Evolutionary conservation across 2,888 invertebrate genomes (phyloP).

Genomic region (Elaeidobius kamerunicus): DNA sequence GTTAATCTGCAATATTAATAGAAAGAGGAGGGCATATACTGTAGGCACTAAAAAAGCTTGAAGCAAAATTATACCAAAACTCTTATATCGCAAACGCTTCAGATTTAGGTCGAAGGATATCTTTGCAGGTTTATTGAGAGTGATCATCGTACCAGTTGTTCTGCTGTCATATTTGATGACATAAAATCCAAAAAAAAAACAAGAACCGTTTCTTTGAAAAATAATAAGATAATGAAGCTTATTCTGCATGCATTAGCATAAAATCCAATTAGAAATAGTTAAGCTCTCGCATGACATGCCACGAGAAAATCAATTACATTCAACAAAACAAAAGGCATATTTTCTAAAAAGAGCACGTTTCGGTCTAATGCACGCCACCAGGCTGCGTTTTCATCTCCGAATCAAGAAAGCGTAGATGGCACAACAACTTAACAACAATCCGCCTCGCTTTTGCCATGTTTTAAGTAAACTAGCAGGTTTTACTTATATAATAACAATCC

Average conservation of each 20-base stretch:
- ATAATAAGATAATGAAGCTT: too few relatives aligned
- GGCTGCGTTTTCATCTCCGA: slow-evolving; percentile 41
- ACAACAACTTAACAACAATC: slow-evolving; percentile 20
- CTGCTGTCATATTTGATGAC: too few relatives aligned
- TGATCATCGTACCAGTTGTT: too few relatives aligned
- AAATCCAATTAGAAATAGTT: neutral
- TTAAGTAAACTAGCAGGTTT: slow-evolving; percentile 11
- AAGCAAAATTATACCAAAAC: too few relatives aligned
- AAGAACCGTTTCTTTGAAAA: too few relatives aligned
- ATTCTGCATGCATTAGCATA: slow-evolving; percentile 5
- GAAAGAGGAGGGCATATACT: too few relatives aligned
- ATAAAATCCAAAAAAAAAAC: too few relatives aligned
- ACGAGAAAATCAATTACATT: slow-evolving; percentile 24
- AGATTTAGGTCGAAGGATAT: too few relatives aligned
- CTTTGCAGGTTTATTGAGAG: too few relatives aligned
- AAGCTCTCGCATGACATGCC: slow-evolving; percentile 14
- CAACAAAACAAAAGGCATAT: slow-evolving; percentile 21
- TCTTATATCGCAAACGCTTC: too few relatives aligned
- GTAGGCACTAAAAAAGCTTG: too few relatives aligned
- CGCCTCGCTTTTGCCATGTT: slow-evolving; percentile 15
- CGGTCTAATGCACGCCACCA: slow-evolving; percentile 22
- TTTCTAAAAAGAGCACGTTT: slow-evolving; percentile 28
- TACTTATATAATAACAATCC: slow-evolving; percentile 13
- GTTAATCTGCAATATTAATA: too few relatives aligned
- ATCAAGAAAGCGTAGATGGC: slow-evolving; percentile 44